These are phyloP conservation scores for Hydrolagus colliei DNA, from an alignment of 2,797 vertebrate species.

Conservation along the genomic window DNA sequence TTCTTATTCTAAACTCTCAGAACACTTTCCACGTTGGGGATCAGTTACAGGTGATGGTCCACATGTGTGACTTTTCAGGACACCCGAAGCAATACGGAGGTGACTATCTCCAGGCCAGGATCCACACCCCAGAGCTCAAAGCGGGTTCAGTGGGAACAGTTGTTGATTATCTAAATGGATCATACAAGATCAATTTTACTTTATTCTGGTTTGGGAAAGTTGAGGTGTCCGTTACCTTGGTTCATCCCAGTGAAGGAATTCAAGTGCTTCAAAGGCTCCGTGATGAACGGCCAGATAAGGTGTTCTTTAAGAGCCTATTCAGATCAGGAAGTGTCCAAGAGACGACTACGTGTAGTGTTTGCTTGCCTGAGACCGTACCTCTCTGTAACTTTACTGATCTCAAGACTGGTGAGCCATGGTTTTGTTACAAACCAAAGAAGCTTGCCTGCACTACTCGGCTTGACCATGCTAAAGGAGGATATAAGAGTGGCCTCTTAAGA, in stretches of 20 bases:
- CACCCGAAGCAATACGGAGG: no score
- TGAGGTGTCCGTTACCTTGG: slow-evolving; percentile 73
- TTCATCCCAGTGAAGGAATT: slow-evolving; percentile 85
- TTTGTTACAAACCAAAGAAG: slow-evolving; percentile 87
- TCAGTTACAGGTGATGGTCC: no score
- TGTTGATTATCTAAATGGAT: no score
- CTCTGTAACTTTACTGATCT: slow-evolving; percentile 90
- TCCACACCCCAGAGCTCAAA: no score
- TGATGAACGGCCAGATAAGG: slow-evolving; percentile 76
- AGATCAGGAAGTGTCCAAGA: slow-evolving; percentile 75
- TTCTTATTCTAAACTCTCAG: no score
- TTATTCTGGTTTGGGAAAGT: slow-evolving; percentile 79
- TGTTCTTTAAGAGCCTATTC: slow-evolving; percentile 89
- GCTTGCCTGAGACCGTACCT: slow-evolving; percentile 66
- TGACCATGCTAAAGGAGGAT: slow-evolving; percentile 88
- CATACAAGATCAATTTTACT: no score
- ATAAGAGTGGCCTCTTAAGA: slow-evolving; percentile 77
- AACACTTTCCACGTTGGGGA: no score
- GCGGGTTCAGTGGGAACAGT: no score
- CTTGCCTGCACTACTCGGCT: slow-evolving; percentile 80
- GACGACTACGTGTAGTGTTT: slow-evolving; percentile 84
- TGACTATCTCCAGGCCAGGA: no score
- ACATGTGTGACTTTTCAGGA: no score
- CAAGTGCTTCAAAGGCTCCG: slow-evolving; percentile 72
- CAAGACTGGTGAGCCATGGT: slow-evolving; percentile 89